Base-by-base conservation (phyloP, 2,113 vertebrate species). In the Macaca mulatta region DNA sequence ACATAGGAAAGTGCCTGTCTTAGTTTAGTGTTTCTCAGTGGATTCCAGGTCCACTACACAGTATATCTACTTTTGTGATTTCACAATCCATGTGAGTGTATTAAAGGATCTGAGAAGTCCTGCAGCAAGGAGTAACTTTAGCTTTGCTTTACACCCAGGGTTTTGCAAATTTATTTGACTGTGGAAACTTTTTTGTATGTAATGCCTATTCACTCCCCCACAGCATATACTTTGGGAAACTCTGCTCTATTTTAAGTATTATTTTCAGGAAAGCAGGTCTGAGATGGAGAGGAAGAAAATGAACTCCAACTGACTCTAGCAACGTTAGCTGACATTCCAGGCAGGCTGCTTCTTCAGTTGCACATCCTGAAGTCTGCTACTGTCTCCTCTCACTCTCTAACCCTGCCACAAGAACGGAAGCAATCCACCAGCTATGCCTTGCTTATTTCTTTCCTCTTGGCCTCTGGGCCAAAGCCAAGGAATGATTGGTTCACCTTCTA, bases 61-160 rank as follows among this genome's bases (percentile, higher is more conserved):
- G 14, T 64, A 2, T 9, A 17, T 9, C 45, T 40, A 45, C 61
- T 85, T 45, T 2, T n/a, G 12, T 22, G 43, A 61, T 8, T 55
- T 48, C 69, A n/a, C 25, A 38, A 27, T 89, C 40, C 52, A 59
- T 0, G 0, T 12, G 12, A 16, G 22, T 57, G 18, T 59, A 6
- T 40, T 67, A 50, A 89, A 96, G 72, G 40, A 70, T 86, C 74
- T 80, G 70, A 94, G 77, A 96, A 83, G 67, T 85, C 45, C n/a
- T 10, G 25, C 20, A 59, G 25, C 27, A 69, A 94, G 55, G 70
- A 81, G 67, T 8, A 25, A 11, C 18, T 52, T 72, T 2, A 23
- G 4, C 40, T 87, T 78, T 52, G 30, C 27, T 88, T 86, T n/a
- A 94, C 4, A 55, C 64, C 50, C 48, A 25, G 25, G 59, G 16